Evolutionary conservation across 2,888 invertebrate genomes (phyloP).

Genomic region (Archips xylosteana): DNA sequence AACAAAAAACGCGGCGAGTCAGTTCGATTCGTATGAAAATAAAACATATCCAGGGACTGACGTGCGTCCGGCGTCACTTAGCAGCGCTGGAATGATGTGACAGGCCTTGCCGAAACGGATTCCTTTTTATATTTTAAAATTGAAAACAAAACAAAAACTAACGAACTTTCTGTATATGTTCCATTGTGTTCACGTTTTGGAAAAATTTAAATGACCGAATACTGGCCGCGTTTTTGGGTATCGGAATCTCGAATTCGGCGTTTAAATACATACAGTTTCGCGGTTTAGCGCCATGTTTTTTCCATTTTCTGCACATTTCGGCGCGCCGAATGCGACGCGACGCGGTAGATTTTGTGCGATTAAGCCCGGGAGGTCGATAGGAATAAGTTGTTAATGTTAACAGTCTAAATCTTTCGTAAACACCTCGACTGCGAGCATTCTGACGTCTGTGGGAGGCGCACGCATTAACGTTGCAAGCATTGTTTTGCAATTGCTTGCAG

Average conservation of each 20-base stretch:
- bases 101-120: conserved; percentile 83
- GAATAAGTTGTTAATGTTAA: conserved; percentile 83
- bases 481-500: conserved; percentile 23
- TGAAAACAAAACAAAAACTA: conserved; percentile 75
- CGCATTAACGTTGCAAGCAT: conserved; percentile 4
- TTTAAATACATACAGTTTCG: conserved; percentile 85
- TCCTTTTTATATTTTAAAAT: conserved; percentile 79
- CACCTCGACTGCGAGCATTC: conserved; percentile 48
- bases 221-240: conserved; percentile 76
- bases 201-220: conserved; percentile 82
- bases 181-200: conserved; percentile 85
- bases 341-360: conserved; percentile 80
- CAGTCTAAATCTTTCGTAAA: conserved; percentile 67
- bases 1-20: conserved; percentile 80
- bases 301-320: conserved; percentile 83
- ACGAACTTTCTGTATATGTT: conserved; percentile 75
- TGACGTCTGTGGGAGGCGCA: conserved; percentile 17
- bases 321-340: conserved; percentile 71
- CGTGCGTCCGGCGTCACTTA: conserved; percentile 86
- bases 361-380: conserved; percentile 75
- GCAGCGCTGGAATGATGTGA: conserved; percentile 85
- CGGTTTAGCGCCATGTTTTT: conserved; percentile 86
- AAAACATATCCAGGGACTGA: conserved; percentile 80
- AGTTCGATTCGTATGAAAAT: conserved; percentile 81
- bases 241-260: conserved; percentile 80